Conservation (phyloP, 2,113 vertebrate genomes). For the Sebastes fasciatus region DNA sequence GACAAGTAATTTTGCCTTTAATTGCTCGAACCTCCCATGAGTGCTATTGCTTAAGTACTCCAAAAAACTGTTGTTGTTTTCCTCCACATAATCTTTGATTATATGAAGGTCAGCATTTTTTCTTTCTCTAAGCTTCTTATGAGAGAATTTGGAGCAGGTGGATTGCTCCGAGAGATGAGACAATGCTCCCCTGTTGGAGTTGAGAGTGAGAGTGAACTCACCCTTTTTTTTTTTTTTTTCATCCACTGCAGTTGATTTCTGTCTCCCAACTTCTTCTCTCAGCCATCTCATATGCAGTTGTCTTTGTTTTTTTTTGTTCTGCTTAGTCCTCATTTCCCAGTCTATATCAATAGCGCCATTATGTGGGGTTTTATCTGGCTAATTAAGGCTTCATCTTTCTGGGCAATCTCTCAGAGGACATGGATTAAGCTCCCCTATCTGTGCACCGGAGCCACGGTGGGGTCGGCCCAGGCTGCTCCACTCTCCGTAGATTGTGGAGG, state of each 20-base stretch:
- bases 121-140: constrained; percentile 77
- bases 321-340: constrained; percentile 71
- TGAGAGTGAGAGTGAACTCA: constrained; percentile 24
- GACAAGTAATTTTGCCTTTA: constrained; percentile 81
- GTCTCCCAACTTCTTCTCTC: constrained; percentile 29
- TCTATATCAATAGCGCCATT: constrained; percentile 79
- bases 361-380: constrained; percentile 81
- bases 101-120: constrained; percentile 80
- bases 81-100: constrained; percentile 80
- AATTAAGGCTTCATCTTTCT: constrained; percentile 84
- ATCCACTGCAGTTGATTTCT: constrained; percentile 26
- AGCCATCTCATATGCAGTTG: constrained; percentile 28
- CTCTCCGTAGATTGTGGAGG: constrained; percentile 21
- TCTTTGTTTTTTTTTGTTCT: constrained; percentile 51
- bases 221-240: constrained; percentile 5
- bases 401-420: constrained; percentile 80
- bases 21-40: constrained; percentile 79
- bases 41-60: constrained; percentile 75
- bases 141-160: constrained; percentile 76
- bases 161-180: constrained; percentile 66
- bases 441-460: constrained; percentile 57
- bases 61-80: constrained; percentile 81
- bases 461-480: constrained; percentile 48
- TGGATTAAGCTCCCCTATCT: constrained; percentile 79
- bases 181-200: constrained; percentile 39